Evolutionary conservation across 2,113 vertebrate genomes (phyloP).

Genomic region (Tapirus terrestris): DNA sequence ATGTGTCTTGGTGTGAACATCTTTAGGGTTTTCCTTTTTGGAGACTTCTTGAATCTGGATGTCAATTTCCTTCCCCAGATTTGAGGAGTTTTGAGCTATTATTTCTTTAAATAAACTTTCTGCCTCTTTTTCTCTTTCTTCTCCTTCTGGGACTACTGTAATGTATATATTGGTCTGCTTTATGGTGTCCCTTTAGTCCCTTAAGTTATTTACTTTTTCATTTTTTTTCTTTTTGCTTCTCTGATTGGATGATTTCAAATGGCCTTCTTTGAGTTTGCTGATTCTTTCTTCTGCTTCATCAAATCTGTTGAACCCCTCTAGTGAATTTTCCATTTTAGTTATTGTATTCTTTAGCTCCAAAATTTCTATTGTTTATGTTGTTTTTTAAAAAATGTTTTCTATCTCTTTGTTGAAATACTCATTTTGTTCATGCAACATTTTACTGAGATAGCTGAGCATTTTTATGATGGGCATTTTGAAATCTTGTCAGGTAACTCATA

Average conservation of each 20-base stretch:
- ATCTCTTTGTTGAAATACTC: not conserved
- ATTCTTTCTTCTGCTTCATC: not conserved
- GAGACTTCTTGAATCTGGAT: not conserved
- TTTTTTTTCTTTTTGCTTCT: not conserved
- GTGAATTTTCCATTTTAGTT: not conserved
- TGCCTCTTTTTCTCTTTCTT: not conserved
- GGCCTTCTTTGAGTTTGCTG: not conserved
- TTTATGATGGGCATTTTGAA: not conserved
- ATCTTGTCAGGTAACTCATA: not conserved
- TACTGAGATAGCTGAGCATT: not conserved
- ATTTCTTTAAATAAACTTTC: not conserved
- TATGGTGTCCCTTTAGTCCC: not conserved
- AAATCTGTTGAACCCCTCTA: not conserved
- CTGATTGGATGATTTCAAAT: not conserved
- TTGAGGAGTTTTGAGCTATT: not conserved
- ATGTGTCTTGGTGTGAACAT: not conserved
- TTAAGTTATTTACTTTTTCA: not conserved
- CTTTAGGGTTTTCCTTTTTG: not conserved
- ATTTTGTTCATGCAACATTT: not conserved
- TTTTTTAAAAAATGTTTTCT: not conserved
- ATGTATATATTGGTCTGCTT: not conserved
- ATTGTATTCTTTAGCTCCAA: not conserved
- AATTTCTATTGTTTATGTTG: not conserved
- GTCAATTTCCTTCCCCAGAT: not conserved
- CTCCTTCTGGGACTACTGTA: not conserved